Evolutionary conservation across 64 coral and sea anemone species (phyloP).

Genomic region (Montipora sp.): DNA sequence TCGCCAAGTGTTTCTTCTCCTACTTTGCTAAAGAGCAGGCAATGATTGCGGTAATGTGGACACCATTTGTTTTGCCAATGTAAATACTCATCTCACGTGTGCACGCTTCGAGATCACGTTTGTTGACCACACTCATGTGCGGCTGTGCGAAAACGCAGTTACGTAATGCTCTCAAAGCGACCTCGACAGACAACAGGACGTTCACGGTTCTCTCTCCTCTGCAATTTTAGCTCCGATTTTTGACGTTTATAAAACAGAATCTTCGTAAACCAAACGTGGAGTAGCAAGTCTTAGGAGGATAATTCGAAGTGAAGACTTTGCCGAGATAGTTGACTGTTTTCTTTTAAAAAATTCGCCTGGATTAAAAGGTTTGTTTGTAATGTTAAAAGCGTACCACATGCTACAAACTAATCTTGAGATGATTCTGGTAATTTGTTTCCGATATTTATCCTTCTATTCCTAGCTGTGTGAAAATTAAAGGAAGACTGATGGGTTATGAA

Average conservation of each 20-base stretch:
- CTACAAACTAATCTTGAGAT: background rate
- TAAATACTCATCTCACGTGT: background rate
- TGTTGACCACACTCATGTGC: background rate
- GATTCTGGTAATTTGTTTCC: no score
- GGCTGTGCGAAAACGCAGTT: background rate
- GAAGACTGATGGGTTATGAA: no score
- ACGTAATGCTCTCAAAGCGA: background rate
- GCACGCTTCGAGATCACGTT: conserved; percentile 5
- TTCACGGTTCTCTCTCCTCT: background rate
- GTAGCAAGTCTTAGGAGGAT: background rate
- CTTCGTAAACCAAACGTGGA: background rate
- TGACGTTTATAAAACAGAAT: background rate
- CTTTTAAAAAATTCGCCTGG: background rate
- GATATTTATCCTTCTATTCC: no score
- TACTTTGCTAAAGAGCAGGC: no score
- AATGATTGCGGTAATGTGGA: no score
- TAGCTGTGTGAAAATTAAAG: no score
- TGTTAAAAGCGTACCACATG: background rate
- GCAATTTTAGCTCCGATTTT: background rate
- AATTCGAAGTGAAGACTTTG: background rate
- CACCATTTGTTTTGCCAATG: background rate
- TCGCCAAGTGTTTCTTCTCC: no score
- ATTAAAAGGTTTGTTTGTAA: background rate
- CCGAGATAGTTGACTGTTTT: background rate
- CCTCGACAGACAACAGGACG: background rate